Percentiles rank a stretch among this genome's conserved stretches.
Evolutionary conservation across 2,113 vertebrate genomes (phyloP).

Genomic region (Triplophysa siluroides): DNA sequence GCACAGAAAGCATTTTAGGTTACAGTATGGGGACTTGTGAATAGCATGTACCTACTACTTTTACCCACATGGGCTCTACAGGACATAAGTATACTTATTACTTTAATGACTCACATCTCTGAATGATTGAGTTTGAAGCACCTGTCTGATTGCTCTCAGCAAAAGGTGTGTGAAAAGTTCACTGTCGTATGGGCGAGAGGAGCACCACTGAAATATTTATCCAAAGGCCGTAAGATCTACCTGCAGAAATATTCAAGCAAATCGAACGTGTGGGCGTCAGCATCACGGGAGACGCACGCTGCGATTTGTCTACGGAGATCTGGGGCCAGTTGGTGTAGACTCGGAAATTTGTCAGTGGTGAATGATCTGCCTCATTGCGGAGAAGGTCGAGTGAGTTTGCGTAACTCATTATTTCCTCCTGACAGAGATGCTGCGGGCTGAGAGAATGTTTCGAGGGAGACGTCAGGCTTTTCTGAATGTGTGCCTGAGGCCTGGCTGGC

Average conservation of each 20-base stretch:
- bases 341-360: neutral
- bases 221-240: slow-evolving; percentile 28
- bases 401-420: slow-evolving; percentile 12
- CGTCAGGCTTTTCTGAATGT: slow-evolving; percentile 24
- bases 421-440: slow-evolving; percentile 6
- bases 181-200: neutral
- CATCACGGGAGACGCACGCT: slow-evolving; percentile 1
- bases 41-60: neutral
- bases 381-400: slow-evolving; percentile 5
- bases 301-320: slow-evolving; percentile 5
- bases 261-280: slow-evolving; percentile 16
- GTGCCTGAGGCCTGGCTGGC: slow-evolving; percentile 39
- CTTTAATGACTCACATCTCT: slow-evolving; percentile 53
- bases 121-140: slow-evolving; percentile 54
- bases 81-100: slow-evolving; percentile 41
- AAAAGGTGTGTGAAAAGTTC: slow-evolving; percentile 18
- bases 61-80: slow-evolving; percentile 14
- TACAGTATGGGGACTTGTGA: neutral
- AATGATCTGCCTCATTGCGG: slow-evolving; percentile 26
- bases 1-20: slow-evolving; percentile 4
- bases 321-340: neutral
- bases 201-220: slow-evolving; percentile 43
- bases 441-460: slow-evolving; percentile 19
- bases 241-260: slow-evolving; percentile 46
- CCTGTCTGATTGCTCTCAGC: slow-evolving; percentile 47